Percentiles rank a stretch among this genome's conserved stretches.
Evolutionary conservation across 2,888 invertebrate species (phyloP).

Genomic region (Tromatobia lineatoria): DNA sequence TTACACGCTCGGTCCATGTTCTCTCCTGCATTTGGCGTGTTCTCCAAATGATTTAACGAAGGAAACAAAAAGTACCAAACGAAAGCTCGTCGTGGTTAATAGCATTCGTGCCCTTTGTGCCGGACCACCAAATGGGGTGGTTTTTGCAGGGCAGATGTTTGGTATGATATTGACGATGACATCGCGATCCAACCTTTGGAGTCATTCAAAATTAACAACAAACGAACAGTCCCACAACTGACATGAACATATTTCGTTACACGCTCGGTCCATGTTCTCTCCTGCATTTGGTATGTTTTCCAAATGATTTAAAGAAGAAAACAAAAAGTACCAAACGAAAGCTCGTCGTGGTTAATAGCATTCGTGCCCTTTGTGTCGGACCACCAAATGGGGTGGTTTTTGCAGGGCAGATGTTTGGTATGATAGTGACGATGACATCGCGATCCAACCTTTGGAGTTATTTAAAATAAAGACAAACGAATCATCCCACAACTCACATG

Average conservation of each 20-base stretch:
- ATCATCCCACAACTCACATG: no score
- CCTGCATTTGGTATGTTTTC: not conserved
- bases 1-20: no score
- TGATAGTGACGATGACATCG: slow-evolving; percentile 26
- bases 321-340: not conserved
- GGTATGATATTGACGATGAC: slow-evolving; percentile 21
- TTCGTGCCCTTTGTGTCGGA: slow-evolving; percentile 18
- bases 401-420: no score
- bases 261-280: no score
- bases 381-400: not conserved
- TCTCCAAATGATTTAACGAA: slow-evolving; percentile 9
- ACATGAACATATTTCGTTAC: no score
- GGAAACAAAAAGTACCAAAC: not conserved
- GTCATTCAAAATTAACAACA: no score
- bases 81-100: not conserved
- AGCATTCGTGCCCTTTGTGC: slow-evolving; percentile 16
- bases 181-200: no score
- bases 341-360: not conserved
- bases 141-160: no score
- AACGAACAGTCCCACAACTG: no score
- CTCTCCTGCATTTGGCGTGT: not conserved
- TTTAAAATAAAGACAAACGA: no score
- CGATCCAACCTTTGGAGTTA: no score
- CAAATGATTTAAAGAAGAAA: slow-evolving; percentile 6
- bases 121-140: not conserved